Evolutionary conservation across 1,140 invertebrate genomes (phyloP), one percentile per base, ranked within the genome.

Genomic region (Vollenhovia emeryi): DNA sequence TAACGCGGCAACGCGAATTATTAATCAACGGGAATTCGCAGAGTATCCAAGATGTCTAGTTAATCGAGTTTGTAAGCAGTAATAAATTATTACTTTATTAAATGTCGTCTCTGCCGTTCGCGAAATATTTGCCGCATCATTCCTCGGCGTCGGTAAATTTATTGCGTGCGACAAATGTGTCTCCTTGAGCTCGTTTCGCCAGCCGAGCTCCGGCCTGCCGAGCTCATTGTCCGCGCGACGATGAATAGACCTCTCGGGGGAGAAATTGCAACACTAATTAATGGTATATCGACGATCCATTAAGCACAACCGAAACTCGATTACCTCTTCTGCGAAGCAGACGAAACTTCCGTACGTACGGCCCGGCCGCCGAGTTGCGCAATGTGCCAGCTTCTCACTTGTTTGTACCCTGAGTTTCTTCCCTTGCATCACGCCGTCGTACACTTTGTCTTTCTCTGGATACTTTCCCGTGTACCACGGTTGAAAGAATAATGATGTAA

Each of bases 231-330:
- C 43, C 76, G 21, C 11, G 36, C 66, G 27, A 45, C 7, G n/a
- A n/a, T 71, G 78, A 82, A 82, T 82, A 71, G 66, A 73, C 78
- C 59, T n/a, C 18, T 73, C 48, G 78, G 71, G 57, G 64, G 66
- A 59, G 66, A 57, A 82, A 71, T 57, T 71, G 50, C 66, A 71
- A 82, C 66, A 13, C 40, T 82, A 82, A 82, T 82, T 82, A 82
- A 82, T 45, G 36, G 66, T 73, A 59, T 73, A 82, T 73, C 78
- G 78, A 7, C 78, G 50, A 73, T 71, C 78, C 52, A 82, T 82
- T 82, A 82, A 73, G 66, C 40, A 13, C 78, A n/a, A 82, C 78
- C 78, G 18, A 82, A 82, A 82, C 50, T 82, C 66, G 66, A 82
- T 82, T 82, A 82, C 36, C 43, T 33, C 24, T 5, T 33, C 24